Conservation (phyloP, 1,140 invertebrate genomes). For the Asbolus verrucosus region DNA sequence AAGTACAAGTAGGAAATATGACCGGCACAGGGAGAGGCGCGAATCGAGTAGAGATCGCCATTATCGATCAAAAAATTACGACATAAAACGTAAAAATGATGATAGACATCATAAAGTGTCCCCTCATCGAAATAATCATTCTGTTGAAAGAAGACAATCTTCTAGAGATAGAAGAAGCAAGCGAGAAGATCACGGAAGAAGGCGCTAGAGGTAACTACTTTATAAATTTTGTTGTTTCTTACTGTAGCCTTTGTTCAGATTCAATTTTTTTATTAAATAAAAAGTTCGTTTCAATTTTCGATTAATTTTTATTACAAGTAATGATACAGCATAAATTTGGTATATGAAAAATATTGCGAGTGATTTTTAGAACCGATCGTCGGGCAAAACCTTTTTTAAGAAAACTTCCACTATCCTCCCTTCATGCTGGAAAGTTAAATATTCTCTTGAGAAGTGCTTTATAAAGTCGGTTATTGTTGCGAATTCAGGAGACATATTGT, state of each 20-base stretch:
- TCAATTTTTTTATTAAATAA: too few species aligned
- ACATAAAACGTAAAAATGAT: background rate
- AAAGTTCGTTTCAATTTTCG: too few species aligned
- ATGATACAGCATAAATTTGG: too few species aligned
- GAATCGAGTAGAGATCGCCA: background rate
- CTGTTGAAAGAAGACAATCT: background rate
- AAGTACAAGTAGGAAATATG: background rate
- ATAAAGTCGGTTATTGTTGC: slow-evolving; percentile 37
- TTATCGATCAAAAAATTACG: background rate
- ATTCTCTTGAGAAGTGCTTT: slow-evolving; percentile 35
- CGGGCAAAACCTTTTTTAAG: background rate
- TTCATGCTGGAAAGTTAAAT: slow-evolving; percentile 22
- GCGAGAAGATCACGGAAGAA: background rate
- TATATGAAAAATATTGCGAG: too few species aligned
- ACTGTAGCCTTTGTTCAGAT: too few species aligned
- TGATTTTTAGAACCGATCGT: slow-evolving; percentile 4
- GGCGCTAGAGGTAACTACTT: slow-evolving; percentile 2
- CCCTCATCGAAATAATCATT: background rate
- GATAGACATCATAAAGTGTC: slow-evolving; percentile 8
- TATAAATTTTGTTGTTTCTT: background rate
- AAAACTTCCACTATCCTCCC: background rate
- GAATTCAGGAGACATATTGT: slow-evolving; percentile 39
- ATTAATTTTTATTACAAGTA: too few species aligned
- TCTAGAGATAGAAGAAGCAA: background rate
- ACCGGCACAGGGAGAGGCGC: slow-evolving; percentile 1